Evolutionary conservation across 2,888 invertebrate species (phyloP), one percentile per base, ranked within the genome.

Genomic region (Lysandra coridon): DNA sequence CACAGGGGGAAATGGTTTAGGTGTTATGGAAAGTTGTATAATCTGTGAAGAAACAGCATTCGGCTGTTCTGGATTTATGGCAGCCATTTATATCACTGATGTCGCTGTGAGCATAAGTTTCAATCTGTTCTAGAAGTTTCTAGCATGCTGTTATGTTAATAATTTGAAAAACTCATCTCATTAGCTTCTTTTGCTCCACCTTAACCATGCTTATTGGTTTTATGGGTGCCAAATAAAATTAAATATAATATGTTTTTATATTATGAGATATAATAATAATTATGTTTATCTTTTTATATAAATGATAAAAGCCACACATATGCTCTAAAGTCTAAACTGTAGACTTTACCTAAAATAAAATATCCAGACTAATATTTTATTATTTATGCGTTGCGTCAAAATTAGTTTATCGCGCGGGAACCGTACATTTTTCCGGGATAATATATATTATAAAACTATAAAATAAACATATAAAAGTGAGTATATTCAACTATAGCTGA

Each of bases 11-110:
- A 88, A 97, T 87, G 97, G 96, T 80, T 91, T 97, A 87, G 96
- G 96, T 81, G 95, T 96, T 75, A 95, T 97, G 86, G 98, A 98
- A 87, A 93, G 95, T 64, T 96, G 98, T 88, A 87, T 99, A 78
- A 95, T 98, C 78, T 96, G 96, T 79, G 99, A 99, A 92, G 98
- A 98, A 89, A 85, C 98, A 74, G 97, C 97, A 2, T 99, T 97
- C 90, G 99, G 98, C 69, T 99, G 99, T 90, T 97, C 98, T 62
- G 99, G 98, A 79, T 96, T 98, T 78, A 96, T 96, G 95, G 98
- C 99, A n/a, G 98, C 98, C 4, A 91, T 99, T 80, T 98, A 96
- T 95, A 98, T 96, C 80, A 98, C 97, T 86, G 96, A 96, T 73
- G 95, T 99, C 80, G 97, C 96, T 80, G 96, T 96, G 93, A 93